Percentiles rank a stretch among this genome's conserved stretches.
Evolutionary conservation across 2,113 vertebrate species (phyloP).

Genomic region (Aspidoscelis tigris): DNA sequence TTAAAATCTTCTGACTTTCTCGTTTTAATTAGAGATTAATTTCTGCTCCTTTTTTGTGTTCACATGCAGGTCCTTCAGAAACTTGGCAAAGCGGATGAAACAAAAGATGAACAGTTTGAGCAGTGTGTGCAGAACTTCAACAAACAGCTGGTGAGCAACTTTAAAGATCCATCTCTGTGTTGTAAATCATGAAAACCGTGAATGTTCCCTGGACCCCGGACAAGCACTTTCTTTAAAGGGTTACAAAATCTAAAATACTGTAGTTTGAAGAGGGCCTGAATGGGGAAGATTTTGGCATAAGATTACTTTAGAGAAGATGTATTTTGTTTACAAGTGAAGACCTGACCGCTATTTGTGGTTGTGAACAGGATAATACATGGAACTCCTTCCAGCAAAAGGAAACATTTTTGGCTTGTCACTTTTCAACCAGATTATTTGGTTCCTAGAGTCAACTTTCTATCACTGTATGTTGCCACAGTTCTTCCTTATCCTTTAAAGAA

Average conservation of each 20-base stretch:
- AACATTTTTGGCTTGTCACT: no score
- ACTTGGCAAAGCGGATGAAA: conserved; percentile 98
- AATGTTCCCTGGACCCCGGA: not conserved
- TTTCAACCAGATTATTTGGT: no score
- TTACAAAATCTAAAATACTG: not conserved
- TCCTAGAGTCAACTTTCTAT: no score
- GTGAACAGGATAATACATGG: no score
- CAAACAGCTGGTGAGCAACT: conserved; percentile 91
- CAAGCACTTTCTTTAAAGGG: not conserved
- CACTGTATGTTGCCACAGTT: no score
- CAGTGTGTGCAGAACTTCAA: conserved; percentile 97
- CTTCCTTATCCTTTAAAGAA: not conserved
- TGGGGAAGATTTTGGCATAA: not conserved
- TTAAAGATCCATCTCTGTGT: not conserved
- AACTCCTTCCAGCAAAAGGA: no score
- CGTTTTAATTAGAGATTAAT: conserved; percentile 35
- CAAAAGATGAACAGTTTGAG: conserved; percentile 95
- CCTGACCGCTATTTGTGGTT: no score
- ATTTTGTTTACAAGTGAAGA: no score
- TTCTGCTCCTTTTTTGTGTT: conserved; percentile 18
- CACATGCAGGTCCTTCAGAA: conserved; percentile 91
- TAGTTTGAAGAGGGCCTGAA: not conserved
- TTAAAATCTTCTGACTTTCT: not conserved
- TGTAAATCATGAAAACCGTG: not conserved
- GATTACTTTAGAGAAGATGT: no score